A percentile compares a stretch with the other conserved stretches of the same genome.
phyloP scores from a whole-genome alignment of 2,113 vertebrate genomes.

The Forbesichthys agassizii region DNA sequence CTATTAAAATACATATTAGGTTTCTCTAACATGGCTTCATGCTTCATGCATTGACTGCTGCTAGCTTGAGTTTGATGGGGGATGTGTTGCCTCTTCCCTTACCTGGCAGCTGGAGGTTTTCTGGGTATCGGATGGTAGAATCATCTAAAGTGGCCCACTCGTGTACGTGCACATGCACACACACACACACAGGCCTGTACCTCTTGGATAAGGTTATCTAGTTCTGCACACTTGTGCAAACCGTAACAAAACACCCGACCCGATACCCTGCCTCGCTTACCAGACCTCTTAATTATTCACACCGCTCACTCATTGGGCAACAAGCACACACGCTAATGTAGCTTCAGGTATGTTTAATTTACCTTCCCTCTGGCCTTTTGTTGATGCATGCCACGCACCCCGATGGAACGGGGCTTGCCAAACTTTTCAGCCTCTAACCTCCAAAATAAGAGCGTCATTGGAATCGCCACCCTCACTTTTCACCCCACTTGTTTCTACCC shows the following conservation, averaged over 20 bases:
- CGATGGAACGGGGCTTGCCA: conserved; percentile 9
- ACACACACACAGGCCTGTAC: conserved; percentile 3
- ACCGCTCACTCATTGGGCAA: conserved; percentile 48
- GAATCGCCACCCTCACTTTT: too few species aligned
- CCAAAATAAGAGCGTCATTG: too few species aligned
- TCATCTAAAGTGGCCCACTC: conserved; percentile 60
- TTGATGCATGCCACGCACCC: conserved; percentile 38
- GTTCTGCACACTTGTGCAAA: conserved; percentile 56
- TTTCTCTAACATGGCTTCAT: conserved; percentile 16
- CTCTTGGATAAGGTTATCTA: conserved; percentile 55
- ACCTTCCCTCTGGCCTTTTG: conserved; percentile 50
- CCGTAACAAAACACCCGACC: conserved; percentile 68
- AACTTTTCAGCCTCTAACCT: too few species aligned
- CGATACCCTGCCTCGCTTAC: conserved; percentile 54
- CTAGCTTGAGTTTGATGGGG: conserved; percentile 45
- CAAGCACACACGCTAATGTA: conserved; percentile 24
- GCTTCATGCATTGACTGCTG: conserved; percentile 17
- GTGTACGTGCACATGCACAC: conserved; percentile 30
- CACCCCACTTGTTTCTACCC: too few species aligned
- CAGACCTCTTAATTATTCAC: conserved; percentile 70
- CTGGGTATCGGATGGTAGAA: conserved; percentile 65
- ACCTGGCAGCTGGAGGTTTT: conserved; percentile 53
- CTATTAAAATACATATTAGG: background rate
- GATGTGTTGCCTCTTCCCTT: conserved; percentile 65
- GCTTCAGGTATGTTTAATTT: conserved; percentile 64